A percentile compares a stretch with the other conserved stretches of the same genome.
Evolutionary conservation across 2,113 vertebrate species (phyloP).

Genomic region (Syngnathus floridae): DNA sequence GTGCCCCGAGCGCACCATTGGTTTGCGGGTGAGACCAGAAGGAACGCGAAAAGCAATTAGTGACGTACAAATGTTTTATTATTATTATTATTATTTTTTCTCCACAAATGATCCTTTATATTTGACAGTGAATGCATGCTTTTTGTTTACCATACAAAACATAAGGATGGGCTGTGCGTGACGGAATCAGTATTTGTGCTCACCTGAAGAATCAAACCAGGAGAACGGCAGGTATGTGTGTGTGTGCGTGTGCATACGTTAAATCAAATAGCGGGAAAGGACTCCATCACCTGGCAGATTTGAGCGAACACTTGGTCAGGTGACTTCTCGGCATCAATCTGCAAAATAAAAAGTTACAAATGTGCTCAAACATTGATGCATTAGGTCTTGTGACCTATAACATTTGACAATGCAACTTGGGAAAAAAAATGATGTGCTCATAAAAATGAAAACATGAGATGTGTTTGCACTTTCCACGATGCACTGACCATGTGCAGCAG

Average conservation of each 20-base stretch:
- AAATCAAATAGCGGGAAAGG: slow-evolving; percentile 61
- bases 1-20: too few species aligned
- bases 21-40: too few species aligned
- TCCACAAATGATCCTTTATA: neutral
- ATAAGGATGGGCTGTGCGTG: neutral
- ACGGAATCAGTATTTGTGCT: neutral
- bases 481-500: slow-evolving; percentile 76
- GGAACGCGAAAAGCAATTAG: too few species aligned
- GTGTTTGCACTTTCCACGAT: neutral
- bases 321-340: slow-evolving; percentile 85
- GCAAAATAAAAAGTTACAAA: slow-evolving; percentile 15
- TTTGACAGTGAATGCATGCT: slow-evolving; percentile 1
- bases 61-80: slow-evolving; percentile 46
- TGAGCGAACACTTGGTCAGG: slow-evolving; percentile 83
- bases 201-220: slow-evolving; percentile 4
- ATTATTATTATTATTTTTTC: neutral
- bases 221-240: slow-evolving; percentile 5
- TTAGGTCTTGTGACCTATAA: too few species aligned
- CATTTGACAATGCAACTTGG: too few species aligned
- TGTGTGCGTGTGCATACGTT: neutral
- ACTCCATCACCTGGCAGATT: slow-evolving; percentile 78
- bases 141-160: neutral
- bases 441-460: too few species aligned
- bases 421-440: too few species aligned
- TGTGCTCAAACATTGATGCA: too few species aligned